Base-by-base conservation (phyloP, 2,113 vertebrate species). In the Danionella cerebrum region DNA sequence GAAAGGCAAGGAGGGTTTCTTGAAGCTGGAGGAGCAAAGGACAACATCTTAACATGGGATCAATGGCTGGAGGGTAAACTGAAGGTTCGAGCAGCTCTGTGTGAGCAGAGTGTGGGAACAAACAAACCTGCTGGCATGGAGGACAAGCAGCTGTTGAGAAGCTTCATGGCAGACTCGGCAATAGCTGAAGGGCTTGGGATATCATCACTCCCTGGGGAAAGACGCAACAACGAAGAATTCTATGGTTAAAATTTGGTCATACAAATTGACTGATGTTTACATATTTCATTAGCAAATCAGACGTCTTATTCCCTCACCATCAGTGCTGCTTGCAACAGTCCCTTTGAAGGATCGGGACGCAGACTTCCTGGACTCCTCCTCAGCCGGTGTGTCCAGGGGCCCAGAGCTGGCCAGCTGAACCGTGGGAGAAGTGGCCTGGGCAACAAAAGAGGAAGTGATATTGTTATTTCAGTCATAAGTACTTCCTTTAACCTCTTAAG, bases 91-190 rank as follows among this genome's bases (percentile, higher is more conserved):
- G 3, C 24, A 3, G 16, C 24, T 31, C 12, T 5, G n/a, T 41
- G 63, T 14, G 14, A 59, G 2, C 13, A 4, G 14, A 50, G 18
- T n/a, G 39, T 18, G 6, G 41, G 27, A 63, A 71, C 75, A n/a
- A n/a, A n/a, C n/a, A 71, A 84, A 98, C 96, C 95, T 89, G 88
- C 67, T 13, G 95, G 94, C 95, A 98, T 98, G 74, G 85, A 83
- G 14, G 93, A 90, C 69, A 98, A 83, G 72, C 94, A 98, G 79
- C 84, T 83, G 64, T 83, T 85, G 27, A 98, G 88, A 16, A 96
- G 89, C 63, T 85, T 90, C 67, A 95, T 80, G 22, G 92, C 89
- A 0, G 89, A 90, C 70, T 97, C 94, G 0, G 93, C 85, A 47
- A 96, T 88, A 31, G 86, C 84, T 68, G 92, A 88, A 60, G 93